Evolutionary conservation across 2,113 vertebrate species (phyloP).

Genomic region (Heloderma charlesbogerti): DNA sequence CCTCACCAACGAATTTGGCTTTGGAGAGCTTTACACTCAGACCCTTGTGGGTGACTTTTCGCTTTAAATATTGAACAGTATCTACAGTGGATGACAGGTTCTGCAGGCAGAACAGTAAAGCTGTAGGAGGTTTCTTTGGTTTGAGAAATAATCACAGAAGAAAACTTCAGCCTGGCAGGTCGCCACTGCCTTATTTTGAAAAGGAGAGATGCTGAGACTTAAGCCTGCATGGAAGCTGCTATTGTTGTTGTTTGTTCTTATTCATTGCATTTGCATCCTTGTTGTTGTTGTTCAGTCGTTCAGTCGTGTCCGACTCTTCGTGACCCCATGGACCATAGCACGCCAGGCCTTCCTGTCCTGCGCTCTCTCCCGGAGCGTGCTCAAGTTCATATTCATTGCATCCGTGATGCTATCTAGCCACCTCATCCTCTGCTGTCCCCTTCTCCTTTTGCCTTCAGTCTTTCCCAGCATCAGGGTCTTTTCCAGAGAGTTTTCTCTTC

Average conservation of each 20-base stretch:
- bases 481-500: too few species aligned
- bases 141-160: slow-evolving; percentile 26
- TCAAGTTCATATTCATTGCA: too few species aligned
- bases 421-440: too few species aligned
- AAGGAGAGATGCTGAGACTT: neutral
- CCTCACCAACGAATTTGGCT: slow-evolving; percentile 29
- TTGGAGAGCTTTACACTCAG: slow-evolving; percentile 41
- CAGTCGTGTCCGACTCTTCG: too few species aligned
- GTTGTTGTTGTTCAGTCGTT: too few species aligned
- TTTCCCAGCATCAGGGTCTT: too few species aligned
- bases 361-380: too few species aligned
- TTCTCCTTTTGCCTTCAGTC: too few species aligned
- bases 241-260: neutral
- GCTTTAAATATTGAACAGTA: slow-evolving; percentile 14
- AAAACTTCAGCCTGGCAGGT: neutral
- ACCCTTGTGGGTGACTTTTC: neutral
- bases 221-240: neutral
- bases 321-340: too few species aligned
- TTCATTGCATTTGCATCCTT: neutral
- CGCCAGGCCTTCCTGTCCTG: too few species aligned
- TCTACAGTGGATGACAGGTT: neutral
- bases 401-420: too few species aligned
- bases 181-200: neutral
- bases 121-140: slow-evolving; percentile 28
- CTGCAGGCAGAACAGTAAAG: slow-evolving; percentile 1